phyloP scores from a whole-genome alignment of 92 coral and sea anemone species.

The Palythoa grandis region DNA sequence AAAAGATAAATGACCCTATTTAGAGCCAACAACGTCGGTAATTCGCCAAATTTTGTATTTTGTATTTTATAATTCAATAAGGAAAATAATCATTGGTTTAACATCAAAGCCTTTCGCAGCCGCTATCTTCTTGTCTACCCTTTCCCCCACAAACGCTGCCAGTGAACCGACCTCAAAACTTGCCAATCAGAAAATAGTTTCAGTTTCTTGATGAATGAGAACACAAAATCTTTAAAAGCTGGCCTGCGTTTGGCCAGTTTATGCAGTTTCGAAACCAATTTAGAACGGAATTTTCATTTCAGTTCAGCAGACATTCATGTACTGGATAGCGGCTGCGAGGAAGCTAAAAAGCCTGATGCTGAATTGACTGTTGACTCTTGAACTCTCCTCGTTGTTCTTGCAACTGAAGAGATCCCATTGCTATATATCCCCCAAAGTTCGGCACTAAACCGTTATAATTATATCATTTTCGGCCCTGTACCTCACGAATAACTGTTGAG shows the following conservation, averaged over 20 bases:
- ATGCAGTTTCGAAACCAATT: too few species aligned
- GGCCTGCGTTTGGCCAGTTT: too few species aligned
- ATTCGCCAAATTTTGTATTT: not conserved
- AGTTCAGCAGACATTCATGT: too few species aligned
- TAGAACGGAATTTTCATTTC: too few species aligned
- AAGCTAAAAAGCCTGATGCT: not conserved
- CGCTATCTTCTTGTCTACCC: too few species aligned
- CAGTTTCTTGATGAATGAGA: too few species aligned
- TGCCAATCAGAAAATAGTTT: too few species aligned
- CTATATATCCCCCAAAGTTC: not conserved
- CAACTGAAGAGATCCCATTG: not conserved
- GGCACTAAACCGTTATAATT: not conserved
- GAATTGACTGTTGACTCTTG: not conserved
- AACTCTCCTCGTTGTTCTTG: not conserved
- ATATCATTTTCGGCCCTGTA: not conserved
- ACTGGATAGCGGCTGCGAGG: too few species aligned
- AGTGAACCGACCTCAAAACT: too few species aligned
- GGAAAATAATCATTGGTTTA: not conserved
- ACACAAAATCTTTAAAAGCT: too few species aligned
- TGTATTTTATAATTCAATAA: not conserved
- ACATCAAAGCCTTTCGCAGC: not conserved
- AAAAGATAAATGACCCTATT: not conserved
- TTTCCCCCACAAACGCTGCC: too few species aligned
- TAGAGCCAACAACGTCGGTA: not conserved
- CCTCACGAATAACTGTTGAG: conserved; percentile 2